Percentiles rank a stretch among this genome's conserved stretches.
These are phyloP conservation scores for Chauna torquata DNA, from an alignment of 2,113 vertebrate species.

Conservation along the genomic window DNA sequence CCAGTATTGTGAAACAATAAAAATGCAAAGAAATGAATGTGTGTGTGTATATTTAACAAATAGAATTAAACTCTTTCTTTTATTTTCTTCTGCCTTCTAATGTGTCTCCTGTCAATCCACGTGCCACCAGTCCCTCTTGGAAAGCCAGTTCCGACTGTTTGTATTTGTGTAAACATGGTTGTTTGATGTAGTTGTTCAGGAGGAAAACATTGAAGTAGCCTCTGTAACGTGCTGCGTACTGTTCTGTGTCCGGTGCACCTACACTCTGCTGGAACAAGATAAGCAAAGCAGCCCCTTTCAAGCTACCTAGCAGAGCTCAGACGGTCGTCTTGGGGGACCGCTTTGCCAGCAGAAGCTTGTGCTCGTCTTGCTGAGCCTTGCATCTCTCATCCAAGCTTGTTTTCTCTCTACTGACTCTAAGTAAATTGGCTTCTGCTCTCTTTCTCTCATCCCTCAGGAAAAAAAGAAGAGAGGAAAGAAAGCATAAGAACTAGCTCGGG, in stretches of 20 bases:
- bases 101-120: neutral
- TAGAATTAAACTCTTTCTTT: neutral
- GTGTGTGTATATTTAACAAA: neutral
- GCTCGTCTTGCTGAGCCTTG: neutral
- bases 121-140: neutral
- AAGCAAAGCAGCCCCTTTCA: neutral
- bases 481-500: neutral
- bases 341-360: neutral
- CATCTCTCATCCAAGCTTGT: neutral
- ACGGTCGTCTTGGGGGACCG: neutral
- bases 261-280: conserved; percentile 39
- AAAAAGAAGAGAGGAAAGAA: neutral
- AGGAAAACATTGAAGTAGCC: neutral
- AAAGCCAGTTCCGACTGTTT: neutral
- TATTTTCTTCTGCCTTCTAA: neutral
- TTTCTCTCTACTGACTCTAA: conserved; percentile 17
- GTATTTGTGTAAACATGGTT: neutral
- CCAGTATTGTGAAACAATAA: neutral
- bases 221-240: neutral
- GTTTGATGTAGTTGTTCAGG: neutral
- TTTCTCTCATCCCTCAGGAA: neutral
- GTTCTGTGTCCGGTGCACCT: conserved; percentile 5
- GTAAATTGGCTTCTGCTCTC: conserved; percentile 11
- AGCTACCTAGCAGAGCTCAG: conserved; percentile 10
- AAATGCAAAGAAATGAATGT: neutral